Evolutionary conservation across 2,888 invertebrate genomes (phyloP), one percentile per base, ranked within the genome.

Genomic region (Cremastinae sp.): DNA sequence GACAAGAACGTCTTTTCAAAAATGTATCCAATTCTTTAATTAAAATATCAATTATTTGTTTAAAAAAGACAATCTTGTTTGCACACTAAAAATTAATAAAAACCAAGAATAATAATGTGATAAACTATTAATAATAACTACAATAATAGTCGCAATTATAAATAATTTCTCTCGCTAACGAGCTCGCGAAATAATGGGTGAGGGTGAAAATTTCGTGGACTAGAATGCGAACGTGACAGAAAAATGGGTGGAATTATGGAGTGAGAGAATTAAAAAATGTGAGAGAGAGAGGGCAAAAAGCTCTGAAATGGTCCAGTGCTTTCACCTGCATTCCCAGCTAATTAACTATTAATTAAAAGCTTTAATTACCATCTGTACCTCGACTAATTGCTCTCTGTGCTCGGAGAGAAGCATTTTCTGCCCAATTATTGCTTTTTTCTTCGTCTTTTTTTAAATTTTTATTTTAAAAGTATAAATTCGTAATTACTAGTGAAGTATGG

Each of bases 301-400:
- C 62, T 65, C 59, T 45, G 64, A 56, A 56, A 28, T 9, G 14
- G 64, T 18, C 28, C 22, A 41, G 20, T 10, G 41, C 18, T 38
- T 38, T 20, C 18, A 12, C 36, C 49, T 47, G 49, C 18, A 12
- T 53, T 34, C 70, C 70, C 65, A 78, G 86, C 87, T 87, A 88
- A 88, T 88, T 88, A 86, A 84, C 85, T 84, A 85, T 84, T 86
- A 85, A 86, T 87, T 86, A 84, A 85, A 84, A 84, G 83, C 84
- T 85, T 41, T 84, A 83, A 87, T 86, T 83, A 84, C 85, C 18
- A 14, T 9, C 77, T 83, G 81, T 80, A 82, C 82, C 84, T 82
- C 79, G 82, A 85, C 86, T 88, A 88, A 88, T 88, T 88, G 87
- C 85, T 86, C 82, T 81, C 83, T 28, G n/a, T 5, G 28, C 28